Conservation (phyloP, 2,797 vertebrate genomes). For the Premnoplex brunnescens region DNA sequence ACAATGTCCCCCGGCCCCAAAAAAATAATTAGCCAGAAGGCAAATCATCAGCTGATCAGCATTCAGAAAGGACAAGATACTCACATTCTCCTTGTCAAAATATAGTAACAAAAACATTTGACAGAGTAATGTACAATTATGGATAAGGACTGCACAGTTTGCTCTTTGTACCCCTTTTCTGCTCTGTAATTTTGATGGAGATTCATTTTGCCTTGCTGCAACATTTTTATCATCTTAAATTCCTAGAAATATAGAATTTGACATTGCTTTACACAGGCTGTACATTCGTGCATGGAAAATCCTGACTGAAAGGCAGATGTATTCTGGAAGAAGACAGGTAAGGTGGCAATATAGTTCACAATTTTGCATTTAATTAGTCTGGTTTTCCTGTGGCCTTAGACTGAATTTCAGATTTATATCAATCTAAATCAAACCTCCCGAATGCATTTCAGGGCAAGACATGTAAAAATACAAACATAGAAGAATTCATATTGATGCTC, state of each 20-base stretch:
- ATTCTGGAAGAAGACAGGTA: background rate
- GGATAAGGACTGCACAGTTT: background rate
- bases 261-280: background rate
- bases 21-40: background rate
- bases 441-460: background rate
- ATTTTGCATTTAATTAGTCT: background rate
- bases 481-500: background rate
- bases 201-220: background rate
- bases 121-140: background rate
- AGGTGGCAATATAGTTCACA: background rate
- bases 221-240: background rate
- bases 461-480: background rate
- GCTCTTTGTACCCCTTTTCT: background rate
- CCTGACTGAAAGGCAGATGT: background rate
- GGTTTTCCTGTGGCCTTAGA: background rate
- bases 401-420: background rate
- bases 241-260: background rate
- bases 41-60: background rate
- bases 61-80: background rate
- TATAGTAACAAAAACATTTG: background rate
- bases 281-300: background rate
- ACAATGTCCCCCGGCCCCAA: fast-evolving
- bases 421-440: background rate
- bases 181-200: background rate
- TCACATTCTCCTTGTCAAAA: background rate